phyloP scores from a whole-genome alignment of 2,113 vertebrate genomes.

The Megaptera novaeangliae region DNA sequence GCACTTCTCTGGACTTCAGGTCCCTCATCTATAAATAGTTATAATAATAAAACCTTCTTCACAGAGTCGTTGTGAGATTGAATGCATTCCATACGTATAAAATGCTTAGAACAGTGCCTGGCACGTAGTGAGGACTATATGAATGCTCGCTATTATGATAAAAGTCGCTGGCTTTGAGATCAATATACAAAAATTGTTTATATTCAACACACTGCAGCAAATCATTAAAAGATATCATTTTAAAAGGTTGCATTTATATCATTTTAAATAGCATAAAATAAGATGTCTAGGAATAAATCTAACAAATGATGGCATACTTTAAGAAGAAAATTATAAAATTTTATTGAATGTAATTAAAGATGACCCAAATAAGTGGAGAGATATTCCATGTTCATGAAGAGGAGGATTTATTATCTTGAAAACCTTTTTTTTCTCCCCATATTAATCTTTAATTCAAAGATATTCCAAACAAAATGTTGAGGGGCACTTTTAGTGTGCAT shows the following conservation, averaged over 20 bases:
- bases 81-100: background rate
- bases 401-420: background rate
- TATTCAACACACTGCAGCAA: background rate
- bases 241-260: background rate
- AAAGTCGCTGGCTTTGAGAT: background rate
- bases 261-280: background rate
- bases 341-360: background rate
- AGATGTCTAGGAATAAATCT: background rate
- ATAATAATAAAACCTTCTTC: background rate
- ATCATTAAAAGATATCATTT: background rate
- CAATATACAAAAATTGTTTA: background rate
- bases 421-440: background rate
- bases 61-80: background rate
- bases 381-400: background rate
- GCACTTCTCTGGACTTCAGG: background rate
- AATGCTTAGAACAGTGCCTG: background rate
- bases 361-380: background rate
- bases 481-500: background rate
- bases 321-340: constrained; percentile 4
- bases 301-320: background rate
- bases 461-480: background rate
- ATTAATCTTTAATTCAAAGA: constrained; percentile 6
- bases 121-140: background rate
- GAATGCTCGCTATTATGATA: background rate
- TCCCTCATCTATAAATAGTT: background rate